Base-by-base conservation (phyloP, 2,113 vertebrate genomes). In the Pelecanus crispus region DNA sequence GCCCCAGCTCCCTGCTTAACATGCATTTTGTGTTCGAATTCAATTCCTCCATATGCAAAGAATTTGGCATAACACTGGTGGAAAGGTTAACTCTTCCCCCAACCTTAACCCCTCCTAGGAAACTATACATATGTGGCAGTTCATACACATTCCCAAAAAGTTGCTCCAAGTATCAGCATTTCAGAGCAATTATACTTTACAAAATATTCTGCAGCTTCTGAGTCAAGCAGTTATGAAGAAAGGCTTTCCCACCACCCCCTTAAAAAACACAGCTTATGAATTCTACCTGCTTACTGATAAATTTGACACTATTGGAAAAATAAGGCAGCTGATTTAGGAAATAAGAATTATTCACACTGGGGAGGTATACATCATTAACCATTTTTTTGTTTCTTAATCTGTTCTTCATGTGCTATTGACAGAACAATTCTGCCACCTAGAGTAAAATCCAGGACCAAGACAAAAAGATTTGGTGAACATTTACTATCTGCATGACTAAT, bases 401-500 rank as follows among this genome's bases (percentile, higher is more conserved):
- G 42, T 7, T 80, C 47, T 56, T 63, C n/a, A 7, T 53, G 17
- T 16, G 70, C 38, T 45, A 29, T 47, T 79, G 25, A 38, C 14
- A 40, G 92, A 97, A 36, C 96, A 97, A 98, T 94, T 94, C 92
- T 98, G 97, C 95, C 98, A 98, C 96, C 98, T 98, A 97, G 88
- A 81, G 98, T 91, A 88, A 32, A 36, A 24, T 6, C 32, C 11
- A 74, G 26, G 61, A 83, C 13, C 10, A 59, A 86, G 59, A 68
- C 10, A 44, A 38, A 86, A 67, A 75, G 7, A 75, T 87, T 61
- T 29, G 5, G 44, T 79, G 68, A 95, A 56, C 32, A 40, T 11
- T 3, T 21, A 77, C 38, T 86, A 31, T 31, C 40, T 58, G 55
- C 29, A 49, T 28, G 10, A 55, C 53, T 92, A 45, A 88, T 85